Percentiles rank a stretch among this genome's conserved stretches.
Conservation (phyloP, 2,113 vertebrate species). For the Petrocephalus microphthalmus region DNA sequence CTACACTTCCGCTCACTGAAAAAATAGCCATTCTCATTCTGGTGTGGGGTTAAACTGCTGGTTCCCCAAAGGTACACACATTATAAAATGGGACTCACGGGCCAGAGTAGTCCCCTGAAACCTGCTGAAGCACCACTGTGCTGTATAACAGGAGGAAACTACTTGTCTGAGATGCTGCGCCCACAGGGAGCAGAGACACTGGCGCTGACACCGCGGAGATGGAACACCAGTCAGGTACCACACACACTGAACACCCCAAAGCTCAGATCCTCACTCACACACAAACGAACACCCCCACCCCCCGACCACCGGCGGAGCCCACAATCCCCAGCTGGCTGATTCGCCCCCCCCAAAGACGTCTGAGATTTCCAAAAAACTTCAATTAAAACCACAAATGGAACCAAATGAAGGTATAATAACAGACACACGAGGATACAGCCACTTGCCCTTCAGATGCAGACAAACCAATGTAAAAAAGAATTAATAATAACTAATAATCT, state of each 20-base stretch:
- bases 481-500: no score
- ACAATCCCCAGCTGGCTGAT: neutral
- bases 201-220: neutral
- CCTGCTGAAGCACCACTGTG: neutral
- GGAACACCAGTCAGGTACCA: neutral
- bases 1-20: neutral
- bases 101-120: neutral
- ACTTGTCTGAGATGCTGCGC: neutral
- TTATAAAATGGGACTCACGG: neutral
- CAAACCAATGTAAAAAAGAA: no score
- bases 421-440: neutral
- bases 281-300: neutral
- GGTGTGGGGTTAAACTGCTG: neutral
- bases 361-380: neutral
- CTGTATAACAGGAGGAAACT: neutral
- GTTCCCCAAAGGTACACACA: neutral
- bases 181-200: neutral
- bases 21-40: neutral
- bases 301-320: neutral
- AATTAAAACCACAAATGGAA: constrained; percentile 6
- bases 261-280: neutral
- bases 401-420: constrained; percentile 4
- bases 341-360: neutral
- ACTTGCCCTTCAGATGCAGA: no score
- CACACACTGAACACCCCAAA: neutral